Evolutionary conservation across 2,113 vertebrate species (phyloP).

Genomic region (Clarias macrocephalus): DNA sequence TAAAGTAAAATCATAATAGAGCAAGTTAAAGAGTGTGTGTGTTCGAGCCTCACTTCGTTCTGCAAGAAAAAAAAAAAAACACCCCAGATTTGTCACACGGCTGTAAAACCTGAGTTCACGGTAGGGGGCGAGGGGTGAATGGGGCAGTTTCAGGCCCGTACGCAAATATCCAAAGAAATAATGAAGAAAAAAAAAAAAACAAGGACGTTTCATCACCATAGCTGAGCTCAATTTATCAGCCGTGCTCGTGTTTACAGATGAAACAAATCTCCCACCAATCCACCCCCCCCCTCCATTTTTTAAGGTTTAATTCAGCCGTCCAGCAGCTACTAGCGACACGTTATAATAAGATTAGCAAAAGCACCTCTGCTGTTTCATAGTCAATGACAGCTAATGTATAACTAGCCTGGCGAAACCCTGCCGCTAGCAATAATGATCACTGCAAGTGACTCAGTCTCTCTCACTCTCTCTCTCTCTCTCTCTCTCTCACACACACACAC

Average conservation of each 20-base stretch:
- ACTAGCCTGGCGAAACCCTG: slow-evolving; percentile 44
- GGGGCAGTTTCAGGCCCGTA: neutral
- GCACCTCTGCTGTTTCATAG: slow-evolving; percentile 48
- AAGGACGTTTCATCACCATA: neutral
- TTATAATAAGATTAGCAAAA: slow-evolving; percentile 49
- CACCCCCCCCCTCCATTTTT: too few species aligned
- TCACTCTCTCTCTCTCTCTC: slow-evolving; percentile 25
- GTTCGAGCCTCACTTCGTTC: slow-evolving; percentile 70
- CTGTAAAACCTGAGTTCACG: slow-evolving; percentile 65
- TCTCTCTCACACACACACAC: neutral
- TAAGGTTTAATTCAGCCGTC: slow-evolving; percentile 8
- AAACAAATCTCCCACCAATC: neutral
- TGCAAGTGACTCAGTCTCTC: slow-evolving; percentile 40
- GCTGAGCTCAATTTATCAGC: slow-evolving; percentile 21
- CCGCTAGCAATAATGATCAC: slow-evolving; percentile 51
- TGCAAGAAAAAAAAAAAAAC: slow-evolving; percentile 59
- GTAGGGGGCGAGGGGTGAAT: slow-evolving; percentile 60
- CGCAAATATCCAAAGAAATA: slow-evolving; percentile 14
- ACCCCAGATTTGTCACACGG: slow-evolving; percentile 82
- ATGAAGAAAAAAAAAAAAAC: neutral
- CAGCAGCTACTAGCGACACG: slow-evolving; percentile 28
- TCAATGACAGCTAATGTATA: slow-evolving; percentile 50
- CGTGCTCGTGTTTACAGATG: slow-evolving; percentile 26
- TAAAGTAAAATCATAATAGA: slow-evolving; percentile 57
- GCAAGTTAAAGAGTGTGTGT: slow-evolving; percentile 13